Evolutionary conservation across 2,888 invertebrate genomes (phyloP).

Genomic region (Leptothorax acervorum): DNA sequence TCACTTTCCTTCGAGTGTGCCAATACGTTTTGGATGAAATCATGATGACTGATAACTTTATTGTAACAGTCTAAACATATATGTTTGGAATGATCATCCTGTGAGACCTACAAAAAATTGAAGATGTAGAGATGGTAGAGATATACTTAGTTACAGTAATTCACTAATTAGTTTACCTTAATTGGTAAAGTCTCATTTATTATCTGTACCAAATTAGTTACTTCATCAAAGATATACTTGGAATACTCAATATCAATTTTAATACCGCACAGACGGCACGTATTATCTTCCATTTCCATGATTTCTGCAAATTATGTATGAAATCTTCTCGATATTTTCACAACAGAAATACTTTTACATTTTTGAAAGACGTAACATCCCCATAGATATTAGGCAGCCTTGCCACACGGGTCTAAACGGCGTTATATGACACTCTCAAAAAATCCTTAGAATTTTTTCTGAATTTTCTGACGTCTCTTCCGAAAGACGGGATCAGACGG

Average conservation of each 20-base stretch:
- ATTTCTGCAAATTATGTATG: constrained; percentile 54
- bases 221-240: constrained; percentile 66
- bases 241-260: constrained; percentile 49
- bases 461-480: too few relatives aligned
- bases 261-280: constrained; percentile 72
- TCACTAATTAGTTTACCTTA: constrained; percentile 60
- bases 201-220: constrained; percentile 64
- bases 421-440: too few relatives aligned
- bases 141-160: constrained; percentile 12
- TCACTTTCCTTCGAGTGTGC: constrained; percentile 47
- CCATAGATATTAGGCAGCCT: neutral
- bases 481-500: too few relatives aligned
- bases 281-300: constrained; percentile 43
- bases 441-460: too few relatives aligned
- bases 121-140: neutral
- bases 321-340: neutral
- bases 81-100: constrained; percentile 66
- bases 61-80: constrained; percentile 69
- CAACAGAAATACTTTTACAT: neutral
- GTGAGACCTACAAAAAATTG: constrained; percentile 67
- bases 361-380: neutral
- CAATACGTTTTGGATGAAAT: constrained; percentile 67
- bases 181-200: constrained; percentile 70
- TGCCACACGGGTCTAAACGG: too few relatives aligned
- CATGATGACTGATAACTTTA: constrained; percentile 63